Conservation (phyloP, 2,113 vertebrate genomes). For the Gymnorhina tibicen region DNA sequence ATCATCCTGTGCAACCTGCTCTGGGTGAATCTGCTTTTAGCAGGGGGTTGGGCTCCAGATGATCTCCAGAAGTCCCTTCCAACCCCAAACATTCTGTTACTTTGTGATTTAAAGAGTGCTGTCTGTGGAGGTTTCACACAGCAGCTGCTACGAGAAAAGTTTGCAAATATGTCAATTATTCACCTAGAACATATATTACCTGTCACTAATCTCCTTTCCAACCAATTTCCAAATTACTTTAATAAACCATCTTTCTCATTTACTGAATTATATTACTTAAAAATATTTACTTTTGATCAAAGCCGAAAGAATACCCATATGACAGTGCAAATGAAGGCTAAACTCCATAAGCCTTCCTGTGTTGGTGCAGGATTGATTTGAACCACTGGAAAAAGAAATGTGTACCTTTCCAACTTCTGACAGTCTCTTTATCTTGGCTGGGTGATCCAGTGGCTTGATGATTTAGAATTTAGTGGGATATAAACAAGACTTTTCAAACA, state of each 20-base stretch:
- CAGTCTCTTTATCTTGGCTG: neutral
- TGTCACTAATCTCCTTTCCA: neutral
- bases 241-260: neutral
- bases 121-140: rapidly evolving
- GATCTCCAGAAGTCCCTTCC: neutral
- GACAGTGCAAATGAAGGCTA: neutral
- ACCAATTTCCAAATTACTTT: neutral
- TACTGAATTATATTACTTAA: neutral
- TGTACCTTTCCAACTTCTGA: neutral
- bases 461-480: neutral
- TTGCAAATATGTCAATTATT: neutral
- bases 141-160: neutral
- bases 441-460: neutral
- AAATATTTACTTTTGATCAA: neutral
- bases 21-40: neutral
- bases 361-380: neutral
- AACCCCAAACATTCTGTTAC: neutral
- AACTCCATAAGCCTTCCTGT: neutral
- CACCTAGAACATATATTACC: neutral
- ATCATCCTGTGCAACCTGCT: neutral
- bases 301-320: neutral
- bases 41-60: neutral
- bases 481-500: neutral
- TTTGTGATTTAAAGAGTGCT: neutral
- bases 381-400: neutral